These are phyloP conservation scores for Pseudochromis fuscus DNA, from an alignment of 2,797 vertebrate species.

Conservation along the genomic window DNA sequence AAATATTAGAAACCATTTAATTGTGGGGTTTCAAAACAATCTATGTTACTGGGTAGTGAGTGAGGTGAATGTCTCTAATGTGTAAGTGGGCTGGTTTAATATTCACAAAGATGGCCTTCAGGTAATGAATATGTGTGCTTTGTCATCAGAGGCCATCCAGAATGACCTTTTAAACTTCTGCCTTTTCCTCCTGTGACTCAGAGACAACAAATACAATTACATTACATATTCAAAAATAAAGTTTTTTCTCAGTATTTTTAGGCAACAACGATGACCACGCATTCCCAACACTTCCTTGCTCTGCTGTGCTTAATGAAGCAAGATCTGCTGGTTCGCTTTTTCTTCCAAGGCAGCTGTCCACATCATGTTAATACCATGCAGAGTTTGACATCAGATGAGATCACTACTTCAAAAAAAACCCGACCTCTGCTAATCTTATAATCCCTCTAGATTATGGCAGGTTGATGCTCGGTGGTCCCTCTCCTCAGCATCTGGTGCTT, in stretches of 20 bases:
- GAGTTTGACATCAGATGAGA: constrained; percentile 82
- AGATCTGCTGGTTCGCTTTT: constrained; percentile 74
- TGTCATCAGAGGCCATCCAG: constrained; percentile 64
- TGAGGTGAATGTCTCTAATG: constrained; percentile 48
- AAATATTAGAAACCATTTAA: constrained; percentile 52
- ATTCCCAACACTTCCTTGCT: constrained; percentile 63
- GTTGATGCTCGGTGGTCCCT: constrained; percentile 83
- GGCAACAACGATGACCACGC: constrained; percentile 75
- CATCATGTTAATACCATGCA: constrained; percentile 76
- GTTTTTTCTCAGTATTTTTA: constrained; percentile 73
- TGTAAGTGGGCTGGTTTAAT: constrained; percentile 54
- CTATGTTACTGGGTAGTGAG: constrained; percentile 43
- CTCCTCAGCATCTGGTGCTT: constrained; percentile 76
- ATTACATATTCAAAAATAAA: constrained; percentile 84
- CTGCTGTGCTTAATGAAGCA: constrained; percentile 80
- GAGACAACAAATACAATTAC: constrained; percentile 75
- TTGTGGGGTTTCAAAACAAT: constrained; percentile 62
- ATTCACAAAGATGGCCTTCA: constrained; percentile 76
- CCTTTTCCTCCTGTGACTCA: constrained; percentile 64
- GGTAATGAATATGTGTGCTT: constrained; percentile 80
- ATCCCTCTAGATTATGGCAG: constrained; percentile 82
- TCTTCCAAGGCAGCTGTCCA: constrained; percentile 72
- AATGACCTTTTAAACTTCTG: constrained; percentile 62
- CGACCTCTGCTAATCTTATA: constrained; percentile 68
- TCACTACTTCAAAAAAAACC: constrained; percentile 71